Conservation (phyloP, 1,140 invertebrate species). For the Trachelipus rathkii region DNA sequence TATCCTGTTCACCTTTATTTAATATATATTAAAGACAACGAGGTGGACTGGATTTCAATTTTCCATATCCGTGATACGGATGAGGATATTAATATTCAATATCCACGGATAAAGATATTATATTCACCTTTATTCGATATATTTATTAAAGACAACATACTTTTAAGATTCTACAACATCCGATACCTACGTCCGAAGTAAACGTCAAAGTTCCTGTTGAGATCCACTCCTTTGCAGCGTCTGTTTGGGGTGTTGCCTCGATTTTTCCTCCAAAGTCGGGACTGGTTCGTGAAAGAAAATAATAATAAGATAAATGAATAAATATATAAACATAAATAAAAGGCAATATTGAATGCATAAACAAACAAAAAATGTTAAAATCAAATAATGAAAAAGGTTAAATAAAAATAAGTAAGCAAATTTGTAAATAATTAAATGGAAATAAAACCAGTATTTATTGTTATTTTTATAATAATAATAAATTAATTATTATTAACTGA, state of each 20-base stretch:
- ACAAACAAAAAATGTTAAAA: neutral
- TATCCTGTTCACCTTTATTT: neutral
- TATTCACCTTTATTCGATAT: too few species aligned
- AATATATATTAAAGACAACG: neutral
- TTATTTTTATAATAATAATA: too few species aligned
- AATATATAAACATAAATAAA: neutral
- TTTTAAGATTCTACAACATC: neutral
- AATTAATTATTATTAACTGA: too few species aligned
- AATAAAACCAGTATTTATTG: too few species aligned
- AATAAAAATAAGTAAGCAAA: too few species aligned
- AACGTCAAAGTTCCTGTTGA: constrained; percentile 47
- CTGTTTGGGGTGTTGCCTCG: constrained; percentile 36
- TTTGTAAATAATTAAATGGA: too few species aligned
- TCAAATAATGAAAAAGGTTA: neutral
- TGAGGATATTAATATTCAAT: too few species aligned
- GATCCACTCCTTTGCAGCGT: constrained; percentile 46
- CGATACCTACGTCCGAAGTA: constrained; percentile 55
- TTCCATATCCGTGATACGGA: too few species aligned
- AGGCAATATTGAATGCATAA: neutral
- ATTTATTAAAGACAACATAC: too few species aligned
- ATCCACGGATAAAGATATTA: too few species aligned
- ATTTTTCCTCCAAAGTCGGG: constrained; percentile 48
- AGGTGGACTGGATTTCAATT: too few species aligned
- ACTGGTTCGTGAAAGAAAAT: constrained; percentile 20
- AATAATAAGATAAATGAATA: neutral